These are phyloP conservation scores for Philopedon plagiatum DNA, from an alignment of 2,888 invertebrate genomes.

Conservation along the genomic window DNA sequence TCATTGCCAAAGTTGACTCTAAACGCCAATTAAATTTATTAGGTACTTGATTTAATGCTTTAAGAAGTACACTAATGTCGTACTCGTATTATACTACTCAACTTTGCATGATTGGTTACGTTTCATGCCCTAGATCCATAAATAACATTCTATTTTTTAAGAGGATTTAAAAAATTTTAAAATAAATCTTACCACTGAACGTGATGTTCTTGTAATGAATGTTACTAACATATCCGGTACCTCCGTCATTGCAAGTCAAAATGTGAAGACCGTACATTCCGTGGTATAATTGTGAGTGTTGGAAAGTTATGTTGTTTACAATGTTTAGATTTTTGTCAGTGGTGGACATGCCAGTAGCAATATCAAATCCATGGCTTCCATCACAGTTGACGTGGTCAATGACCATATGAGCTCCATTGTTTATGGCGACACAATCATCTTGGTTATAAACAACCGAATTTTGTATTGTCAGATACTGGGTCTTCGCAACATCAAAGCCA, in stretches of 20 bases:
- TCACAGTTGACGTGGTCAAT: slow-evolving; percentile 48
- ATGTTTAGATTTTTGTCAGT: slow-evolving; percentile 36
- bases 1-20: too few relatives aligned
- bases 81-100: too few relatives aligned
- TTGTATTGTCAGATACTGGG: slow-evolving; percentile 49
- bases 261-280: slow-evolving; percentile 43
- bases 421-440: slow-evolving; percentile 55
- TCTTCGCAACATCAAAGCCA: slow-evolving; percentile 52
- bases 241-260: slow-evolving; percentile 38
- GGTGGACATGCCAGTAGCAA: slow-evolving; percentile 50
- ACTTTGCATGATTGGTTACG: too few relatives aligned
- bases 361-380: slow-evolving; percentile 54
- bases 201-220: slow-evolving; percentile 30
- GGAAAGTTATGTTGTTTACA: slow-evolving; percentile 36
- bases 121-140: too few relatives aligned
- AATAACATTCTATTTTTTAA: too few relatives aligned
- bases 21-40: too few relatives aligned
- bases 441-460: slow-evolving; percentile 52
- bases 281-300: slow-evolving; percentile 25
- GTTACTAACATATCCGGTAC: slow-evolving; percentile 33
- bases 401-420: slow-evolving; percentile 49
- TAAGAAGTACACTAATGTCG: too few relatives aligned
- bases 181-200: slow-evolving; percentile 28
- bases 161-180: neutral
- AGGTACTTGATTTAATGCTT: too few relatives aligned